Base-by-base conservation (phyloP, 2,113 vertebrate species). In the Conger conger region DNA sequence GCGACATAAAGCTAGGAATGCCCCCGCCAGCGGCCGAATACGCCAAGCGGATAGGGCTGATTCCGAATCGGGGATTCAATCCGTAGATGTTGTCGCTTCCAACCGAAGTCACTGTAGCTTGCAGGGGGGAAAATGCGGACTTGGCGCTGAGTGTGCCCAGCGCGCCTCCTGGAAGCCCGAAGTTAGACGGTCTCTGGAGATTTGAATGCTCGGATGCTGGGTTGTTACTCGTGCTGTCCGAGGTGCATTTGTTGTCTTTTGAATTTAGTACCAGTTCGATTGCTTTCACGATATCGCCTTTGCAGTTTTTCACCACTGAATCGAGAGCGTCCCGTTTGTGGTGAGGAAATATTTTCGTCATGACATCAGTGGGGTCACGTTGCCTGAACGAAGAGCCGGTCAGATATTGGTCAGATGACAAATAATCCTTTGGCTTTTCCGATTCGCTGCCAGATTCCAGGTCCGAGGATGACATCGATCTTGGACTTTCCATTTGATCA, bases 301-400 rank as follows among this genome's bases (percentile, higher is more conserved):
- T 95, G 92, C 96, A 96, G 73, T 92, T 91, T 40, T 91, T 94
- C 60, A 97, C 93, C 84, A 95, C 93, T 16, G 92, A 93, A 90
- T 97, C 95, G 76, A 97, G 91, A 0, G 89, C 86, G 90, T 93
- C 94, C 15, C 88, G 92, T 76, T 93, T 95, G 20, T 97, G 92
- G 35, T 92, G 92, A 80, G 97, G 97, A 87, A 98, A 97, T 86
- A 98, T 96, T 90, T 94, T 97, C 79, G 88, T 93, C 88, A 98
- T 95, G 83, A 98, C 96, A 15, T 95, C 94, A 7, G 95, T 92
- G 82, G 96, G 96, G 81, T 96, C 94, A 42, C 94, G 95, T 11
- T 93, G 87, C 81, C 90, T 92, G 4, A 91, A 83, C 37, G 91
- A 81, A 30, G 83, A 54, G 16, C 82, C 57, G 16, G 90, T 54